phyloP scores from a whole-genome alignment of 2,797 vertebrate species.

The Cryptoblepharus egeriae region DNA sequence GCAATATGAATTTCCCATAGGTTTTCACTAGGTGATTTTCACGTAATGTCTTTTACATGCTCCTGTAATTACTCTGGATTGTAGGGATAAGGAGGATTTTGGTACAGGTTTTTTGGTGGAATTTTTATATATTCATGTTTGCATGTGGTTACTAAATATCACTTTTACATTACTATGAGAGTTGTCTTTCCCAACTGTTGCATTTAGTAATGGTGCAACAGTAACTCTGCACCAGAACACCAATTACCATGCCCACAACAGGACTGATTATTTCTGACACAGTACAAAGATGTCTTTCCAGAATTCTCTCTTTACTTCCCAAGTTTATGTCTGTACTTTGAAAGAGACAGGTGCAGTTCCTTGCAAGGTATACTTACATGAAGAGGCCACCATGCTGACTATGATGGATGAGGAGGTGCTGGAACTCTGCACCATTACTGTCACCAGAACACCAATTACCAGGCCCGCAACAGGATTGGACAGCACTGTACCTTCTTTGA shows the following conservation, averaged over 20 bases:
- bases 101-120: not conserved
- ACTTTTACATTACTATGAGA: not conserved
- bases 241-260: too few relatives aligned
- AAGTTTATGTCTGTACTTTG: not conserved
- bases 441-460: conserved; percentile 96
- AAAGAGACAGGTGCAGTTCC: not conserved
- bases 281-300: not conserved
- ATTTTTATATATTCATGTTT: not conserved
- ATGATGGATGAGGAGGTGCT: conserved; percentile 96
- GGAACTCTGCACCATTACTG: conserved; percentile 95
- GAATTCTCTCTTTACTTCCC: not conserved
- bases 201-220: too few relatives aligned
- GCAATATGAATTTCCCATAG: too few relatives aligned
- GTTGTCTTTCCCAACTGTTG: not conserved
- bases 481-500: conserved; percentile 89
- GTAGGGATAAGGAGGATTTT: not conserved
- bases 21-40: too few relatives aligned
- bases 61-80: too few relatives aligned
- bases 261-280: not conserved
- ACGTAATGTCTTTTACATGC: too few relatives aligned
- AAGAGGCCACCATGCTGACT: conserved; percentile 99
- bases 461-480: conserved; percentile 93
- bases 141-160: not conserved
- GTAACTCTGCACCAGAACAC: too few relatives aligned
- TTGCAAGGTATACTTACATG: conserved; percentile 80